phyloP scores from a whole-genome alignment of 1,140 invertebrate species.

The Thaumetopoea pityocampa region DNA sequence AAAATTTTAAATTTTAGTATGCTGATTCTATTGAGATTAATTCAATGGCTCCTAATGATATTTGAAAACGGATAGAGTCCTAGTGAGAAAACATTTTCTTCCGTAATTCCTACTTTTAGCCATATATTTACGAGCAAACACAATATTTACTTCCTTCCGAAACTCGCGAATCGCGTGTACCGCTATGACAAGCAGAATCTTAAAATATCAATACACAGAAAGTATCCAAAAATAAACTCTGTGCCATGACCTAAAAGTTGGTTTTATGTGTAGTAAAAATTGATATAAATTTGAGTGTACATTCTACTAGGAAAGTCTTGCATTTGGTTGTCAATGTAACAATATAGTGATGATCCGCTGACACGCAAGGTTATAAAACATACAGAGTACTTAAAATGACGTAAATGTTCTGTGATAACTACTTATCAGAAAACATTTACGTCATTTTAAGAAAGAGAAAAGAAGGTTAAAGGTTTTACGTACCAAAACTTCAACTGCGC shows the following conservation, averaged over 20 bases:
- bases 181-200: background rate
- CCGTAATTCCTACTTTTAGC: too few species aligned
- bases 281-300: slow-evolving; percentile 1
- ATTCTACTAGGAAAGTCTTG: slow-evolving; percentile 1
- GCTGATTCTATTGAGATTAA: too few species aligned
- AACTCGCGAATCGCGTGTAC: slow-evolving; percentile 8
- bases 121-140: slow-evolving; percentile 4
- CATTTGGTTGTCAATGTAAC: slow-evolving; percentile 5
- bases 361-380: background rate
- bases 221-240: slow-evolving; percentile 1
- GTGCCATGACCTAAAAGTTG: slow-evolving; percentile 1
- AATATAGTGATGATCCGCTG: background rate
- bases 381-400: background rate
- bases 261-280: slow-evolving; percentile 5
- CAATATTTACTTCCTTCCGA: slow-evolving; percentile 4
- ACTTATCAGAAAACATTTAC: too few species aligned
- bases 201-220: background rate
- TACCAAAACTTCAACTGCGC: too few species aligned
- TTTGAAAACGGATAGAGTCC: too few species aligned
- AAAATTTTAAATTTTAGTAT: too few species aligned
- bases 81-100: too few species aligned
- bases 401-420: too few species aligned
- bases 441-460: too few species aligned
- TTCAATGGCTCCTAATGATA: too few species aligned
- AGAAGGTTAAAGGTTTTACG: too few species aligned